These are phyloP conservation scores for Aethes cnicana DNA, from an alignment of 2,888 invertebrate species.

Conservation along the genomic window DNA sequence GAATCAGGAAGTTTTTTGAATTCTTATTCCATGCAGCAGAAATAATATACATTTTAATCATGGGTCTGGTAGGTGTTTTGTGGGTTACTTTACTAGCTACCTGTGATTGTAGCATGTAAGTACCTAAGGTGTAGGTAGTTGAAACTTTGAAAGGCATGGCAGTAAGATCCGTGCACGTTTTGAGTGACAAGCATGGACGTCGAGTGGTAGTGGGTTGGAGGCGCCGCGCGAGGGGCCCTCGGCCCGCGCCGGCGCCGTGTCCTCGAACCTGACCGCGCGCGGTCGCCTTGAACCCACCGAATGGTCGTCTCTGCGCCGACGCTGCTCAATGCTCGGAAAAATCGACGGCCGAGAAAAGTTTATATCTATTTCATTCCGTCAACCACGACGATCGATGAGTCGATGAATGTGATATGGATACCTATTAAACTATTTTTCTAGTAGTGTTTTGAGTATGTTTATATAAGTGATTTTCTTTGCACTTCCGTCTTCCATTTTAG, in stretches of 20 bases:
- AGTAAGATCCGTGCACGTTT: slow-evolving; percentile 33
- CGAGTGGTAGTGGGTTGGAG: slow-evolving; percentile 52
- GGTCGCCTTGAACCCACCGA: slow-evolving; percentile 76
- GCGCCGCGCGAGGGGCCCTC: slow-evolving; percentile 67
- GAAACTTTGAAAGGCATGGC: too few species aligned
- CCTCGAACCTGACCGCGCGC: slow-evolving; percentile 82
- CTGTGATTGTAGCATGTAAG: too few species aligned
- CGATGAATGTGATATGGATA: too few species aligned
- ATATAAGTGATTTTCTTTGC: too few species aligned
- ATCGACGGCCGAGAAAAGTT: slow-evolving; percentile 41
- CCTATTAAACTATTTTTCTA: too few species aligned
- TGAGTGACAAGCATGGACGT: slow-evolving; percentile 31
- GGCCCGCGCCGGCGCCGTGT: slow-evolving; percentile 53
- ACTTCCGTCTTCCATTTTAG: too few species aligned
- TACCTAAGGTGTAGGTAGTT: too few species aligned
- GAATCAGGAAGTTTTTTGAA: slow-evolving; percentile 20
- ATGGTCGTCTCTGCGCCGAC: slow-evolving; percentile 61
- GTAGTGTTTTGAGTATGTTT: too few species aligned
- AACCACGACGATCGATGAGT: too few species aligned
- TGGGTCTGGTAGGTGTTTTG: too few species aligned
- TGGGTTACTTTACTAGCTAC: too few species aligned
- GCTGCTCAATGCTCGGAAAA: slow-evolving; percentile 60
- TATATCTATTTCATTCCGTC: not conserved
- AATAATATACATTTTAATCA: too few species aligned
- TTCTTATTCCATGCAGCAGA: not conserved